Conservation (phyloP, 2,888 invertebrate species). For the Miltochrista miniata region DNA sequence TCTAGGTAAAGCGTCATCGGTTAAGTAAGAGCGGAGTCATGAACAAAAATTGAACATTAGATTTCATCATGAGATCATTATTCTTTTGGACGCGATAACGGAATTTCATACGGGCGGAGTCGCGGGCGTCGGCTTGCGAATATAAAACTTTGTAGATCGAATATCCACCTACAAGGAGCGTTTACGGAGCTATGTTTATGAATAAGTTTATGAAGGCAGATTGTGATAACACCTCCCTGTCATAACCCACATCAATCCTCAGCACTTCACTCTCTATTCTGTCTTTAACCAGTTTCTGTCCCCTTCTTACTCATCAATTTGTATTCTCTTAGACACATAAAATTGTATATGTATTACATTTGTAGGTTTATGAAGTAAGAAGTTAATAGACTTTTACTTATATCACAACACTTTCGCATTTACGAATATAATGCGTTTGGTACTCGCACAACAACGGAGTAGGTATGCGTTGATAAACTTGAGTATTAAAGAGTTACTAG, state of each 20-base stretch:
- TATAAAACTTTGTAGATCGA: conserved; percentile 2
- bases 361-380: no score
- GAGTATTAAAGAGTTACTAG: no score
- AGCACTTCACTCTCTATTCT: conserved; percentile 9
- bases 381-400: no score
- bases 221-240: conserved; percentile 21
- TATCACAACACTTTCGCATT: no score
- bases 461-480: no score
- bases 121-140: no score
- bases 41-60: no score
- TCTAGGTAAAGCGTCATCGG: no score
- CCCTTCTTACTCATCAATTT: conserved; percentile 15
- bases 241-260: conserved; percentile 19
- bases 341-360: neutral
- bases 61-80: no score
- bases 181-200: conserved; percentile 20
- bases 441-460: neutral
- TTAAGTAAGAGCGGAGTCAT: no score
- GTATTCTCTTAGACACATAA: conserved; percentile 11
- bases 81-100: no score
- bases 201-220: conserved; percentile 31
- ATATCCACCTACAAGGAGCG: conserved; percentile 11
- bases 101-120: no score
- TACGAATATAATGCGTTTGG: neutral
- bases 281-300: conserved; percentile 13